Conservation (phyloP, 2,888 invertebrate species). For the Stratiomys singularior region DNA sequence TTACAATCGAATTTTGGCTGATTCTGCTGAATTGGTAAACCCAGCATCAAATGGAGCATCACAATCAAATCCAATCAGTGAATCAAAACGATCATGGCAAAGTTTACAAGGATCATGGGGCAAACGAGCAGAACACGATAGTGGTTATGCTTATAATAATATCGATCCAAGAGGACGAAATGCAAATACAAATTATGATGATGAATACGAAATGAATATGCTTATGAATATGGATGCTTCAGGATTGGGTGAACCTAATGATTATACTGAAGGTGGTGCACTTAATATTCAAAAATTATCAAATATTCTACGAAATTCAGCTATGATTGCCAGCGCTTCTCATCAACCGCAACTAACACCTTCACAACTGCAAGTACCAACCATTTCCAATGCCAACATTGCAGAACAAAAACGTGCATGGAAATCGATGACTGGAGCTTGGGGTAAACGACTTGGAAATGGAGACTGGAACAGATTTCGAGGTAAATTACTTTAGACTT, state of each 20-base stretch:
- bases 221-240: conserved; percentile 54
- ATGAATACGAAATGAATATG: conserved; percentile 47
- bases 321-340: no score
- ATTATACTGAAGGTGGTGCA: background rate
- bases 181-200: conserved; percentile 33
- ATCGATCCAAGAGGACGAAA: background rate
- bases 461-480: conserved; percentile 69
- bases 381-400: background rate
- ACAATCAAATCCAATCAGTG: conserved; percentile 49
- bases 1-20: background rate
- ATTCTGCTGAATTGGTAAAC: background rate
- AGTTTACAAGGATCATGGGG: conserved; percentile 78
- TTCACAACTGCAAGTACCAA: background rate
- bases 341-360: background rate
- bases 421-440: conserved; percentile 77
- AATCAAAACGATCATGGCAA: conserved; percentile 70
- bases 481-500: conserved; percentile 62
- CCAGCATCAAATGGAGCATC: background rate
- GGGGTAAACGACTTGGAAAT: conserved; percentile 74
- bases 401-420: conserved; percentile 73
- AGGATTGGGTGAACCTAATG: conserved; percentile 53
- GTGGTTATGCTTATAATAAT: background rate
- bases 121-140: conserved; percentile 67
- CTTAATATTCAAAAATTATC: conserved; percentile 25
- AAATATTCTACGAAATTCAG: background rate